A percentile compares a stretch with the other conserved stretches of the same genome.
Evolutionary conservation across 2,888 invertebrate species (phyloP).

Genomic region (Pristionchus exspectatus): DNA sequence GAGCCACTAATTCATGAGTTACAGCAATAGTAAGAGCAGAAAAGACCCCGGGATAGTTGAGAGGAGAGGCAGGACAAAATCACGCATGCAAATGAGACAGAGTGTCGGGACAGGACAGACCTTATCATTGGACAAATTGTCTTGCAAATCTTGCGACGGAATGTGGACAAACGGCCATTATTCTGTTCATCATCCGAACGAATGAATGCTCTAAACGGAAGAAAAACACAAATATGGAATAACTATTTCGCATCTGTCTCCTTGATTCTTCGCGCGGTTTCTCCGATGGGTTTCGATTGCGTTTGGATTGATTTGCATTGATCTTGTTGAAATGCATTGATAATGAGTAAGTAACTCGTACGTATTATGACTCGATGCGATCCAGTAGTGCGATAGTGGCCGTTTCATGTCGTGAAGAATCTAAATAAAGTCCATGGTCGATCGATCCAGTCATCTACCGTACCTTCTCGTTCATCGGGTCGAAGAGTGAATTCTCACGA

Average conservation of each 20-base stretch:
- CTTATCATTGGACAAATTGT: not conserved
- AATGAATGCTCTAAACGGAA: not conserved
- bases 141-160: not conserved
- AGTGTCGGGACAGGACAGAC: not conserved
- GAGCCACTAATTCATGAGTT: not conserved
- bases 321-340: not conserved
- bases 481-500: constrained; percentile 77
- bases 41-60: not conserved
- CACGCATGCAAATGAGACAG: not conserved
- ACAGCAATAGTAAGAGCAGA: not conserved
- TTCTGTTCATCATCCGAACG: not conserved
- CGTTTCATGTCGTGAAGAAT: constrained; percentile 71
- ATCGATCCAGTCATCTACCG: constrained; percentile 56
- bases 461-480: constrained; percentile 75
- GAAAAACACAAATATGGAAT: not conserved
- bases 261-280: not conserved
- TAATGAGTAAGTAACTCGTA: constrained; percentile 55
- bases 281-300: not conserved
- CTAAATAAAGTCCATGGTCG: constrained; percentile 51
- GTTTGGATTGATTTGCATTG: not conserved
- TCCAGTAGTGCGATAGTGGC: constrained; percentile 74
- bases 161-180: not conserved
- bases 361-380: constrained; percentile 76
- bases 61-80: not conserved
- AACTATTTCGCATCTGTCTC: not conserved